Conservation (phyloP, 2,888 invertebrate species). For the Leucoma salicis region DNA sequence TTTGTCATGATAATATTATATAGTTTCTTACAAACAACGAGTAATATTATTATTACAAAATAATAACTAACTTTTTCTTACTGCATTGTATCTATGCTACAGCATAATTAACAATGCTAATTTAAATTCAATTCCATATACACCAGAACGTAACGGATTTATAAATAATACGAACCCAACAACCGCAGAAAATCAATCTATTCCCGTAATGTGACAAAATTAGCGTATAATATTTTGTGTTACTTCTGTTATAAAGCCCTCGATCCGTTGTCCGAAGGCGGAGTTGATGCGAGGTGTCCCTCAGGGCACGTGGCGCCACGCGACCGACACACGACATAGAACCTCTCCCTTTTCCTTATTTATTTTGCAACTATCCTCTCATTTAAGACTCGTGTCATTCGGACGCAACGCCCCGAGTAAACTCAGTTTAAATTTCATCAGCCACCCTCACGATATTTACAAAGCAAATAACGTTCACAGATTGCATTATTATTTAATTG, state of each 20-base stretch:
- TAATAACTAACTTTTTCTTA: no score
- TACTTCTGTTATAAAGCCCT: conserved; percentile 68
- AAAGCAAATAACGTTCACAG: conserved; percentile 66
- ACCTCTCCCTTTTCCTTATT: conserved; percentile 58
- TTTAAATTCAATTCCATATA: conserved; percentile 17
- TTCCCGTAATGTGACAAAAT: conserved; percentile 70
- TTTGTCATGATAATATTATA: no score
- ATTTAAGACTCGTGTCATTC: conserved; percentile 69
- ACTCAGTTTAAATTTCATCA: conserved; percentile 76
- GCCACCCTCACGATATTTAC: conserved; percentile 48
- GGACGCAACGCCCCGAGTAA: conserved; percentile 56
- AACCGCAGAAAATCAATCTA: conserved; percentile 70
- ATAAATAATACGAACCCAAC: conserved; percentile 53
- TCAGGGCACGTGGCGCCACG: conserved; percentile 56
- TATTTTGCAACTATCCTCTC: conserved; percentile 75
- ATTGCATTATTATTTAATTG: conserved; percentile 78
- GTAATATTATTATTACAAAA: no score
- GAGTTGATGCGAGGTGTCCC: conserved; percentile 32
- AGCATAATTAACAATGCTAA: conserved; percentile 5
- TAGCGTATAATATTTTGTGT: conserved; percentile 81
- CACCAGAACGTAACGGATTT: conserved; percentile 36
- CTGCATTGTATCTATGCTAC: no score
- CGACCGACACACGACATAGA: conserved; percentile 42
- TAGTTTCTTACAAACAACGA: no score
- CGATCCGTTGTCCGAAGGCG: conserved; percentile 49